Conservation (phyloP, 2,888 invertebrate species). For the Neoaliturus tenellus region DNA sequence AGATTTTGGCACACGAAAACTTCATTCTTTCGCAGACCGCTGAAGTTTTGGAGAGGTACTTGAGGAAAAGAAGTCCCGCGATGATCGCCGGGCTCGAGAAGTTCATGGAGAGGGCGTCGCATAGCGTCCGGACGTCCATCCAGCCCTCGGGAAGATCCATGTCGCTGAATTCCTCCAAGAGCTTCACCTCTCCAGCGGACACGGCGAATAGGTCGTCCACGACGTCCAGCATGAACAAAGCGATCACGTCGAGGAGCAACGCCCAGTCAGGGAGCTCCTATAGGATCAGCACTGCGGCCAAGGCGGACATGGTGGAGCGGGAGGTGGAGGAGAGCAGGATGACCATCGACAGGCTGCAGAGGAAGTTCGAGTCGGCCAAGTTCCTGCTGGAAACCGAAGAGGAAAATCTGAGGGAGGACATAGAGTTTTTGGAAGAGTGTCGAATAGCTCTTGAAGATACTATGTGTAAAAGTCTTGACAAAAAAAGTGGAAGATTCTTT, state of each 20-base stretch:
- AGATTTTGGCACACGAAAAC: not conserved
- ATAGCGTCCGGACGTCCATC: not conserved
- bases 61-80: constrained; percentile 13
- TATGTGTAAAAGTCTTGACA: not conserved
- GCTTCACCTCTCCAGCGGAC: not conserved
- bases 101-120: not conserved
- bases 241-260: not conserved
- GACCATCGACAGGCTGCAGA: not conserved
- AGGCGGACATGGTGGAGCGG: not conserved
- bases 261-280: not conserved
- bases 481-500: not conserved
- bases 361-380: not conserved
- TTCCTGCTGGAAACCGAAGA: not conserved
- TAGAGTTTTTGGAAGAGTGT: not conserved
- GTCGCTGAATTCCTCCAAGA: not conserved
- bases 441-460: not conserved
- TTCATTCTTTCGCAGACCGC: not conserved
- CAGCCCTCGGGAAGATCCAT: not conserved
- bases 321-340: constrained; percentile 8
- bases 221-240: not conserved
- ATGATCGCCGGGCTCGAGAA: not conserved
- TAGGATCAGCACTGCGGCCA: not conserved
- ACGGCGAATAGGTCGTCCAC: not conserved
- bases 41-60: constrained; percentile 15
- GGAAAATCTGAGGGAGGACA: not conserved